phyloP scores from a whole-genome alignment of 2,113 vertebrate species.

The Charadrius vociferus region DNA sequence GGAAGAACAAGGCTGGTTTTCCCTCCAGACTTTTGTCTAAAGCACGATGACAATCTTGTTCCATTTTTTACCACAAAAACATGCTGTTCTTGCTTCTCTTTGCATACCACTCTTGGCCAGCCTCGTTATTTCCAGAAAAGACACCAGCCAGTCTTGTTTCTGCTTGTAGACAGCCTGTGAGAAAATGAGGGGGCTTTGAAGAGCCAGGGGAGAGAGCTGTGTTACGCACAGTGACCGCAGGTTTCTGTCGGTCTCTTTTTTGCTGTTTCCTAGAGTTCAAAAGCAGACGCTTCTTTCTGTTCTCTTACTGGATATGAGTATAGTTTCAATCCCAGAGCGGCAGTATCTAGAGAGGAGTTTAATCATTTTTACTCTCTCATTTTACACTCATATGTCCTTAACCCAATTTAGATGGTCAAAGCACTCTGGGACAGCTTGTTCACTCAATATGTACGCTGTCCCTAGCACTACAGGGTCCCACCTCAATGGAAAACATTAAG shows the following conservation, averaged over 20 bases:
- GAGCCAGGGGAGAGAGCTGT: background rate
- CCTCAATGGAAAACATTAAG: background rate
- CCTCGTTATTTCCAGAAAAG: background rate
- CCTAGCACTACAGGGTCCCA: background rate
- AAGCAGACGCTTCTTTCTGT: background rate
- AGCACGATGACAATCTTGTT: background rate
- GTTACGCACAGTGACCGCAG: background rate
- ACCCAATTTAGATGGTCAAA: constrained; percentile 6
- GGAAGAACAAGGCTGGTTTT: background rate
- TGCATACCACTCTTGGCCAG: background rate
- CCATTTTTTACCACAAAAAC: background rate
- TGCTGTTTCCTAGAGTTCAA: background rate
- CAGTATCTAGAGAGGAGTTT: background rate
- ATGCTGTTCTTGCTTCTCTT: background rate
- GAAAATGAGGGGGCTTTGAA: background rate
- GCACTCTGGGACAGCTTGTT: background rate
- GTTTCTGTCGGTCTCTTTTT: background rate
- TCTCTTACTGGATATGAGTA: background rate
- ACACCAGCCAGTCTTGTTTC: background rate
- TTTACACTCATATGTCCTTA: background rate
- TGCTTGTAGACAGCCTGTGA: background rate
- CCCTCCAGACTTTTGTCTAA: background rate
- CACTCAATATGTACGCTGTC: accelerated
- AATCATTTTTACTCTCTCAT: background rate
- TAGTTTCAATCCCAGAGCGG: background rate